Base-by-base conservation (phyloP, 2,888 invertebrate genomes). In the Lepidonotus clava region DNA sequence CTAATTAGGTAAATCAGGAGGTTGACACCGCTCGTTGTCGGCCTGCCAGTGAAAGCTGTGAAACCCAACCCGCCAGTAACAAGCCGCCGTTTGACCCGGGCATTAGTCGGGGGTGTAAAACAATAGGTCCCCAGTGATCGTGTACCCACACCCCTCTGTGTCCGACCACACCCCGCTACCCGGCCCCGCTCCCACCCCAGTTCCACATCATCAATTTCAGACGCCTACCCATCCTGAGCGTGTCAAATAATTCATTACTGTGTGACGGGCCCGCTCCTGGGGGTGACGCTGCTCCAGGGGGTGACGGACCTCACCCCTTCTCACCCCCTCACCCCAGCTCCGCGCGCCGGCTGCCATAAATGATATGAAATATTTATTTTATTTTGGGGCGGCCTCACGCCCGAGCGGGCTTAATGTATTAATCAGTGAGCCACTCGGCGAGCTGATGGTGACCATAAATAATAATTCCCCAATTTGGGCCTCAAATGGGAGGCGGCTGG, bases 341-440 rank as follows among this genome's bases (percentile, higher is more conserved):
- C 32, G 67, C 67, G 8, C 67, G 34, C 32, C 8, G 67, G 67
- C n/a, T 5, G 67, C 34, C 67, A 67, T 67, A 67, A 67, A 67
- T 32, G 67, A 67, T 67, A 67, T 67, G 67, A 67, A 67, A 67
- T 67, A 67, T 67, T 67, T 67, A 67, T 67, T 67, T 67, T 67
- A 67, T 67, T 67, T 67, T 34, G 67, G 32, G 67, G 34, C 34
- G 32, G 67, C 24, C 11, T 5, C 67, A 34, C 67, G 67, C 67
- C 34, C 34, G 67, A n/a, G 4, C 34, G 67, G 34, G 32, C 67
- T 67, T 67, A 67, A 67, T 67, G 67, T 67, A 67, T 67, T 67
- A 67, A 67, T 67, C 67, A 67, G 67, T 8, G n/a, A 8, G 34
- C 32, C 34, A 6, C 34, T 67, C 34, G 34, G 34, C 8, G 67